These are phyloP conservation scores for Pica pica DNA, from an alignment of 2,113 vertebrate species.

Conservation along the genomic window DNA sequence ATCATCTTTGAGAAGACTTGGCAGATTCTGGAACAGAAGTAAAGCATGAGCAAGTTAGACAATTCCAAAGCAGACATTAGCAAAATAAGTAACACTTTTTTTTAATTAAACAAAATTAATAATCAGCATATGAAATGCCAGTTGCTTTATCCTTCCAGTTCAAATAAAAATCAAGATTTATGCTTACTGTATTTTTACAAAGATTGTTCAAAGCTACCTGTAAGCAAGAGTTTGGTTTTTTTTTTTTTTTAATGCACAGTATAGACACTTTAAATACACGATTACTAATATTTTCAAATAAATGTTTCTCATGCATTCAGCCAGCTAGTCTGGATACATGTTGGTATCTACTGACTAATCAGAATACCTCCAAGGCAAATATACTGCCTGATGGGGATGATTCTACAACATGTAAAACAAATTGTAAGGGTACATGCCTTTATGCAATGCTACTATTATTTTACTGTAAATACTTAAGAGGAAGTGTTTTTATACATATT, in stretches of 20 bases:
- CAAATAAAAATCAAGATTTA: background rate
- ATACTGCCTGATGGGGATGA: background rate
- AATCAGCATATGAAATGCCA: background rate
- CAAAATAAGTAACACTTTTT: background rate
- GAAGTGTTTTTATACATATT: background rate
- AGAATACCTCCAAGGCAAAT: background rate
- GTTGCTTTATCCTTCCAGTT: background rate
- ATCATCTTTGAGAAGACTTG: conserved; percentile 88
- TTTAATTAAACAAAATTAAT: background rate
- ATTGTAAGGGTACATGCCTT: background rate
- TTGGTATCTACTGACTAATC: background rate
- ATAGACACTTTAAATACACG: background rate
- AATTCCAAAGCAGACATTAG: background rate
- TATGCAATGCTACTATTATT: background rate
- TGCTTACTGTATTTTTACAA: background rate
- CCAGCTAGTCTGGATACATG: background rate
- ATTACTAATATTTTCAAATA: background rate
- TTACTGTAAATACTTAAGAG: background rate
- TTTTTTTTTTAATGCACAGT: background rate
- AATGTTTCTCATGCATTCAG: background rate
- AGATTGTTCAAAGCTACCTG: background rate
- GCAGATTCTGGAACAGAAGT: conserved; percentile 74
- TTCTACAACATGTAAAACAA: conserved; percentile 1
- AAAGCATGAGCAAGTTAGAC: background rate
- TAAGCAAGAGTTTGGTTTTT: background rate